A percentile compares a stretch with the other conserved stretches of the same genome.
Evolutionary conservation across 2,113 vertebrate species (phyloP).

Genomic region (Spizaetus ornatus): DNA sequence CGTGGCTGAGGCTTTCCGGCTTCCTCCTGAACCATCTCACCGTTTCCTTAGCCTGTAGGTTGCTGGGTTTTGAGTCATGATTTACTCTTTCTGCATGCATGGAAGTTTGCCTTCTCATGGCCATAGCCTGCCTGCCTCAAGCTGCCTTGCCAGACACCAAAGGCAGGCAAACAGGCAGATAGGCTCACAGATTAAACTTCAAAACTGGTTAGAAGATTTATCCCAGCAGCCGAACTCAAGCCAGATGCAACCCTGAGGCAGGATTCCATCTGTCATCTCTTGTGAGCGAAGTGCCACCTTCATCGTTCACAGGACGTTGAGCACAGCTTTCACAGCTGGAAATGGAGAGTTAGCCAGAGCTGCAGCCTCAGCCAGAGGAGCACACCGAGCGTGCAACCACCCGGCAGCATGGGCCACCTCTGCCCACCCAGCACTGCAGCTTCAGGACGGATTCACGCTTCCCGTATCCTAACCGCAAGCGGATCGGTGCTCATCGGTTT

Average conservation of each 20-base stretch:
- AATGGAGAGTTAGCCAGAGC: background rate
- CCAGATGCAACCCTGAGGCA: background rate
- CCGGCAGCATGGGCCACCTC: rapidly evolving
- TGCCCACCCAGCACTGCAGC: background rate
- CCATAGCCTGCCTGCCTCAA: background rate
- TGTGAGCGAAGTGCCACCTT: background rate
- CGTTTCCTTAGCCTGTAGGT: background rate
- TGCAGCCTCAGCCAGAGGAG: background rate
- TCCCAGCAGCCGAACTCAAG: background rate
- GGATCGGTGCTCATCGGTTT: rapidly evolving
- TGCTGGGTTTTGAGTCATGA: background rate
- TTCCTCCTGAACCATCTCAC: background rate
- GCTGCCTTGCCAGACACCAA: background rate
- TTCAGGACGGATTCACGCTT: background rate
- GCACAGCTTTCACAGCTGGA: background rate
- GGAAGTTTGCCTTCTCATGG: background rate
- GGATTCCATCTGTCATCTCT: background rate
- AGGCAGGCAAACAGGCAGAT: background rate
- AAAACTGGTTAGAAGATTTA: background rate
- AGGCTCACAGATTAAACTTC: background rate
- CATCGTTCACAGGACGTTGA: background rate
- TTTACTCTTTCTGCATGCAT: background rate
- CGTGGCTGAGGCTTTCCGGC: background rate
- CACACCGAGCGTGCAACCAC: rapidly evolving
- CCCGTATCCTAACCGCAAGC: background rate